phyloP scores from a whole-genome alignment of 2,888 invertebrate species.

The Drosophila pseudotalamancana region DNA sequence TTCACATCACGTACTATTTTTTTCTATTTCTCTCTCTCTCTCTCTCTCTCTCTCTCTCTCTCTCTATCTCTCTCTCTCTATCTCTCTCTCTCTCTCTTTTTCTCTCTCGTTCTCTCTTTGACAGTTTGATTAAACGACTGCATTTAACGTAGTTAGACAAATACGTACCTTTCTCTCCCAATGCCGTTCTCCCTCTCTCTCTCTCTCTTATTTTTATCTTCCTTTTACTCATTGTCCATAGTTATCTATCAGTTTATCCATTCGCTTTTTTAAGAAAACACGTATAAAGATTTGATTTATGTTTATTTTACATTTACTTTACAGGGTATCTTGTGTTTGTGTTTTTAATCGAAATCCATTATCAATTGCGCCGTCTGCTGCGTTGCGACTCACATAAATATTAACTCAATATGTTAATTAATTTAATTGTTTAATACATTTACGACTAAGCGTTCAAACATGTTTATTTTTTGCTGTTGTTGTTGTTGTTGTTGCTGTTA shows the following conservation, averaged over 20 bases:
- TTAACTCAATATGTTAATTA: conserved; percentile 17
- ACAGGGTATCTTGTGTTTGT: background rate
- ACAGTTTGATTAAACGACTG: no score
- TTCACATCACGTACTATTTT: background rate
- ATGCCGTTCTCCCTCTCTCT: no score
- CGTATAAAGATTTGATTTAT: no score
- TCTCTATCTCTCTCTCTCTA: background rate
- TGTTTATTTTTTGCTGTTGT: conserved; percentile 4
- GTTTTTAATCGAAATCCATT: conserved; percentile 13
- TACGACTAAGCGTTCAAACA: conserved; percentile 22
- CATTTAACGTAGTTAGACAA: no score
- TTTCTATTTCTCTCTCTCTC: background rate
- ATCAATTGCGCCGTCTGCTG: conserved; percentile 21
- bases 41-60: background rate
- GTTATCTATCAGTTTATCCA: no score
- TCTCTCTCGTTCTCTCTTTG: background rate
- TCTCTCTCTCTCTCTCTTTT: background rate
- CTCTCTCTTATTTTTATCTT: no score
- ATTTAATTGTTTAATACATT: background rate
- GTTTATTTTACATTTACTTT: background rate
- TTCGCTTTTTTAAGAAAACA: no score
- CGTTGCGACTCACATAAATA: conserved; percentile 12
- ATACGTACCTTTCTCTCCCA: no score
- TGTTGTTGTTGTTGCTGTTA: background rate
- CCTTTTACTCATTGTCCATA: no score